A percentile compares a stretch with the other conserved stretches of the same genome.
Evolutionary conservation across 2,888 invertebrate species (phyloP).

Genomic region (Itoplectis maculator): DNA sequence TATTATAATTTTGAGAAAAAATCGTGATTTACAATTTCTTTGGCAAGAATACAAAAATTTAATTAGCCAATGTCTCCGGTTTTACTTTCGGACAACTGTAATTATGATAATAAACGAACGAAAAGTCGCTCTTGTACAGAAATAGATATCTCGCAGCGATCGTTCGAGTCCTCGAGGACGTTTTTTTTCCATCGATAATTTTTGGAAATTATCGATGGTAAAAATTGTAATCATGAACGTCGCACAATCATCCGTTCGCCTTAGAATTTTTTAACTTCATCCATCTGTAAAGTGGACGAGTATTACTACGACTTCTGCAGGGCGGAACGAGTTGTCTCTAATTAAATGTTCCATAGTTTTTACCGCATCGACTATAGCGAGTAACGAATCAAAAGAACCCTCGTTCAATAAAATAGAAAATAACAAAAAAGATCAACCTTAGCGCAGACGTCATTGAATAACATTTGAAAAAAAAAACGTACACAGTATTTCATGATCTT

Average conservation of each 20-base stretch:
- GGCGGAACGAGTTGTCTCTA: constrained; percentile 53
- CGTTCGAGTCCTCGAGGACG: constrained; percentile 12
- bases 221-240: constrained; percentile 4
- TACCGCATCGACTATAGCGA: constrained; percentile 29
- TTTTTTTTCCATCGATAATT: background rate
- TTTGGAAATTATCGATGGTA: constrained; percentile 18
- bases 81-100: background rate
- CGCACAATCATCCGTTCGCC: constrained; percentile 9
- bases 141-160: constrained; percentile 13
- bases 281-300: constrained; percentile 21
- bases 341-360: constrained; percentile 50
- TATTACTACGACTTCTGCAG: constrained; percentile 53
- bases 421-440: constrained; percentile 14
- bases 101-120: background rate
- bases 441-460: constrained; percentile 16
- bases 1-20: background rate
- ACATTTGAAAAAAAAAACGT: constrained; percentile 22
- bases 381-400: constrained; percentile 18
- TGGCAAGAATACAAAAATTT: background rate
- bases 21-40: background rate
- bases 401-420: background rate
- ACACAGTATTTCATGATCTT: constrained; percentile 34
- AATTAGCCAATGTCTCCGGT: background rate
- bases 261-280: constrained; percentile 34
- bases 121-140: constrained; percentile 36